Conservation (phyloP, 2,888 invertebrate species). For the Unio pictorum region DNA sequence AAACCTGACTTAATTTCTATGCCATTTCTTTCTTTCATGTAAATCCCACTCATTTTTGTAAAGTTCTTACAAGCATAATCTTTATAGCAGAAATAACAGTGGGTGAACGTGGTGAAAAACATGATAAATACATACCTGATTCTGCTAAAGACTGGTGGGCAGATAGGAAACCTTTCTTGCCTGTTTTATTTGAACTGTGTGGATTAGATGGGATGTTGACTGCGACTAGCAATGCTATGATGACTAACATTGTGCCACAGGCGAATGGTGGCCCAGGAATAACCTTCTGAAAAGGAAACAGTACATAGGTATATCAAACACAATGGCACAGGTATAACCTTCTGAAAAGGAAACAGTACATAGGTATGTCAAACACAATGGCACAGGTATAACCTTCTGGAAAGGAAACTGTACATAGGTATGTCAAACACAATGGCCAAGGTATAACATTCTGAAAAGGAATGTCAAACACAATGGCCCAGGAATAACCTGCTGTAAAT, state of each 20-base stretch:
- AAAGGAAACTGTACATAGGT: conserved; percentile 54
- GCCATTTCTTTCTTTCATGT: too few relatives aligned
- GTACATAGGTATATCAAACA: conserved; percentile 14
- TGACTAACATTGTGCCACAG: conserved; percentile 95
- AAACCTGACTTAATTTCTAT: too few relatives aligned
- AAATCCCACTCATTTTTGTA: too few relatives aligned
- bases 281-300: conserved; percentile 75
- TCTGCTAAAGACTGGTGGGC: conserved; percentile 22
- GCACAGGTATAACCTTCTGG: conserved; percentile 69
- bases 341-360: not conserved
- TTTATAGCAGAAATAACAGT: too few relatives aligned
- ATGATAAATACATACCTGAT: conserved; percentile 17
- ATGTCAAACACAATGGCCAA: too few relatives aligned
- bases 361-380: not conserved
- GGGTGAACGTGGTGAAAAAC: too few relatives aligned
- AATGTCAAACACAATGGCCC: not conserved
- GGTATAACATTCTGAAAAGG: not conserved
- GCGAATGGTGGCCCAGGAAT: conserved; percentile 99
- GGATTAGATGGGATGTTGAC: conserved; percentile 72
- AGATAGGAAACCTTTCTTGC: conserved; percentile 20
- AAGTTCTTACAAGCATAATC: too few relatives aligned
- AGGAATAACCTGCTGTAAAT: too few relatives aligned
- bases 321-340: not conserved
- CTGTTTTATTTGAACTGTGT: conserved; percentile 34
- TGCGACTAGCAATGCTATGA: conserved; percentile 91